Evolutionary conservation across 2,113 vertebrate species (phyloP), one percentile per base, ranked within the genome.

Genomic region (Hiodon alosoides): DNA sequence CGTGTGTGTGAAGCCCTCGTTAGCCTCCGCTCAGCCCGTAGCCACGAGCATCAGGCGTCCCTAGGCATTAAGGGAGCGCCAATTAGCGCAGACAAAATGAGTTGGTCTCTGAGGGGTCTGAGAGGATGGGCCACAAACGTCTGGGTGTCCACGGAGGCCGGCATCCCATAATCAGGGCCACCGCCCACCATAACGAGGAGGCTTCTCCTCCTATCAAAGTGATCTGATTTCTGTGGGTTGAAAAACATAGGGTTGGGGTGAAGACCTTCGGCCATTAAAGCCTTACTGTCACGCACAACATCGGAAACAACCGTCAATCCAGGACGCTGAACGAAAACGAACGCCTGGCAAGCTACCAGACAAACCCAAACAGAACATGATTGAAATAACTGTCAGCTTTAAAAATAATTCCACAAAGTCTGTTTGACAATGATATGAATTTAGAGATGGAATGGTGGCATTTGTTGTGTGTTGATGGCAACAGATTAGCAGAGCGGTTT

Each of bases 51-150:
- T 10, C 3, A 17, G 50, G 64, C 48, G 52, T 74, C 62, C 5
- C 4, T 11, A 52, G 53, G 64, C 73, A 74, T 64, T 67, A 67
- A 74, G 64, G 58, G 46, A 74, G 67, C 31, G 53, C 62, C 67
- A 55, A 74, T 74, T 74, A 74, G 48, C 73, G 17, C 64, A 66
- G 50, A 67, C 64, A 66, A 74, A 74, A 31, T 74, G 73, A 74
- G 73, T 67, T 74, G 17, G 52, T 67, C 73, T 31, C 11, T 7
- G 62, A 54, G 53, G 17, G 54, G 55, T 16, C 55, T 55, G 55
- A 59, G 58, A 71, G 47, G 52, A 14, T 17, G 69, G 14, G 4
- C 69, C 69, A 55, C 47, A 51, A 73, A 64, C 61, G 61, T 8
- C 50, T 17, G 16, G 51, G 51, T 51, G 61, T 73, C 72, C 47